Evolutionary conservation across 2,797 vertebrate species (phyloP).

Genomic region (Silurus lanzhouensis): DNA sequence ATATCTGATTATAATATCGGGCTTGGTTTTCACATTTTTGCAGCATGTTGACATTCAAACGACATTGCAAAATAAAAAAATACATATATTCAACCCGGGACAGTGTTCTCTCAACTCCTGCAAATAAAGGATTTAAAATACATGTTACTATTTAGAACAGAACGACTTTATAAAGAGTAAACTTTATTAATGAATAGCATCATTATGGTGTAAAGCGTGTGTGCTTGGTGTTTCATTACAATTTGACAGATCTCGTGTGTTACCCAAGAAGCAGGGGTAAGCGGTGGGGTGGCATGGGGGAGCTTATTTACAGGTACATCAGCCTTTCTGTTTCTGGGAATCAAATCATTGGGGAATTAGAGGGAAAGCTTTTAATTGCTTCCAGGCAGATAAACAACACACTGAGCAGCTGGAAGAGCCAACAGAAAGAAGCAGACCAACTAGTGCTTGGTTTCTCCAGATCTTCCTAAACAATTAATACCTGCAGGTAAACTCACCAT

Average conservation of each 20-base stretch:
- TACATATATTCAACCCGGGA: neutral
- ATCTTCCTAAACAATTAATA: neutral
- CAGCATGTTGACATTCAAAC: neutral
- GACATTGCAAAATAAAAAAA: neutral
- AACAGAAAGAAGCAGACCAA: conserved; percentile 5
- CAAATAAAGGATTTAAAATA: neutral
- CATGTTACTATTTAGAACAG: neutral
- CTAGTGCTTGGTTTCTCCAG: neutral
- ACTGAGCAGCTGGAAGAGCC: conserved; percentile 15
- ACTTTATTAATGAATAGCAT: neutral
- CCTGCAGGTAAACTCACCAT: neutral
- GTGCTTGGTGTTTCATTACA: neutral
- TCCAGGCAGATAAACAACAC: conserved; percentile 28
- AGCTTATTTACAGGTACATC: conserved; percentile 32
- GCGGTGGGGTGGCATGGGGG: no score
- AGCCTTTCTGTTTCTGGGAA: conserved; percentile 41
- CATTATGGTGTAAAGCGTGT: neutral
- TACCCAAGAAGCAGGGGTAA: neutral
- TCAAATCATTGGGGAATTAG: conserved; percentile 46
- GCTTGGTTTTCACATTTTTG: conserved; percentile 25
- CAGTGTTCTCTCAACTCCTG: neutral
- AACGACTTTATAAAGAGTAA: neutral
- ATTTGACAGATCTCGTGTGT: conserved; percentile 16
- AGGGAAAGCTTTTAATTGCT: conserved; percentile 44
- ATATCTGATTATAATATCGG: conserved; percentile 20